A percentile compares a stretch with the other conserved stretches of the same genome.
Evolutionary conservation across 2,797 vertebrate genomes (phyloP).

Genomic region (Megalops cyprinoides): DNA sequence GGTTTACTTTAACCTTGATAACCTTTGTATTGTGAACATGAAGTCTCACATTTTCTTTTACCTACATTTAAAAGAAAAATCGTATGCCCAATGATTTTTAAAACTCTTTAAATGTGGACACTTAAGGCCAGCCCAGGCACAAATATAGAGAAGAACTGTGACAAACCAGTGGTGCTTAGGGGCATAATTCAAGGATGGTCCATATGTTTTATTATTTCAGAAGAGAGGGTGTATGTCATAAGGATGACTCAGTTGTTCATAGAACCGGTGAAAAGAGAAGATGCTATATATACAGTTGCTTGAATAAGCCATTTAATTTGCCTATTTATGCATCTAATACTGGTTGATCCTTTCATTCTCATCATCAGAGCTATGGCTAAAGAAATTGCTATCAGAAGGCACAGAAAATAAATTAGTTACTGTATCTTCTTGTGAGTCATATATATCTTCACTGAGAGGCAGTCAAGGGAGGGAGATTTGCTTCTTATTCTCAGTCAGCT

Average conservation of each 20-base stretch:
- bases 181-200: not conserved
- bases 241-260: not conserved
- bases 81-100: no score
- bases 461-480: not conserved
- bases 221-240: not conserved
- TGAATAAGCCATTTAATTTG: not conserved
- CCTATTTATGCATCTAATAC: not conserved
- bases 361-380: not conserved
- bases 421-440: constrained; percentile 5
- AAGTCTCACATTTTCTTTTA: no score
- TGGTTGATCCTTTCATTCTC: not conserved
- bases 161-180: not conserved
- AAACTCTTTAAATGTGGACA: not conserved
- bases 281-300: not conserved
- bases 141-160: not conserved
- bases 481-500: not conserved
- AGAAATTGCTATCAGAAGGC: not conserved
- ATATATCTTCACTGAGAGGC: not conserved
- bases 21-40: no score
- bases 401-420: constrained; percentile 6
- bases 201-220: not conserved
- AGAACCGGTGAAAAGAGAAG: not conserved
- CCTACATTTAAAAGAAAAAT: no score
- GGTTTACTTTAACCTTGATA: no score
- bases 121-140: not conserved